phyloP scores from a whole-genome alignment of 2,113 vertebrate species.

The Connochaetes taurinus region DNA sequence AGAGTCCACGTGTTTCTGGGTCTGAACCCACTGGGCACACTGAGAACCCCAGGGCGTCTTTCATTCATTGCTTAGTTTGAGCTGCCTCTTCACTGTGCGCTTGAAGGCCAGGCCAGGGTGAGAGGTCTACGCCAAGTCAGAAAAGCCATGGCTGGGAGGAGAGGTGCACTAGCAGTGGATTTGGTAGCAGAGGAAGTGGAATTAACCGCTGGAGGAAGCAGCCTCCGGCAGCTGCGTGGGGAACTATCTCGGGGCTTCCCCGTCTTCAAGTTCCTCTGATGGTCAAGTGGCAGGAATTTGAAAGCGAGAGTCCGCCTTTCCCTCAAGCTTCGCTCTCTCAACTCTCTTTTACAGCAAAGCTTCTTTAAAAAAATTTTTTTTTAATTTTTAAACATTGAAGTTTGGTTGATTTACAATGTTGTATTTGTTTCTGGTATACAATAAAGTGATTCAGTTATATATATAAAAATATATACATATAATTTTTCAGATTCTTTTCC shows the following conservation, averaged over 20 bases:
- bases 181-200: neutral
- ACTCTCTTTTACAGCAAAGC: neutral
- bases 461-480: neutral
- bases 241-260: neutral
- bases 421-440: neutral
- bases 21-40: neutral
- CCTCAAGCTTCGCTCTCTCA: neutral
- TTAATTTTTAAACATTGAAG: neutral
- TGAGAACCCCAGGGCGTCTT: neutral
- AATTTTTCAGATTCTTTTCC: neutral
- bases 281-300: neutral
- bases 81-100: fast-evolving
- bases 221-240: neutral
- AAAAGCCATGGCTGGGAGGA: neutral
- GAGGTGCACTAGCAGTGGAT: fast-evolving
- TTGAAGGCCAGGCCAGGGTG: neutral
- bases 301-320: neutral
- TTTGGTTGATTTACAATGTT: neutral
- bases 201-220: neutral
- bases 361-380: neutral
- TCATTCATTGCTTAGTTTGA: fast-evolving
- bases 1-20: neutral
- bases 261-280: neutral
- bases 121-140: neutral
- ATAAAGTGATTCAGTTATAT: neutral